Conservation (phyloP, 2,797 vertebrate genomes). For the Helicolenus hilgendorfi region DNA sequence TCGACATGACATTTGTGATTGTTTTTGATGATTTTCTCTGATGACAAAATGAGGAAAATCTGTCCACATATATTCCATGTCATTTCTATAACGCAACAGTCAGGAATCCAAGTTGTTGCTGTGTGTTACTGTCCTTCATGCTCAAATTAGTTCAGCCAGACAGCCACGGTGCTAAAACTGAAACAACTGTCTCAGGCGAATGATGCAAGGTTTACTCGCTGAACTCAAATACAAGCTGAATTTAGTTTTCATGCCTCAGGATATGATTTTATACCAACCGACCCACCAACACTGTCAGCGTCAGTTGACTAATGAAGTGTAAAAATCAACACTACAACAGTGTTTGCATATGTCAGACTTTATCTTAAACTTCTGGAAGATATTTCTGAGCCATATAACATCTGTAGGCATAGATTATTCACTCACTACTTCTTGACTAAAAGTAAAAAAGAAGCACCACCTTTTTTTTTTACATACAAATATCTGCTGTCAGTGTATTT, state of each 20-base stretch:
- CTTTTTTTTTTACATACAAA: background rate
- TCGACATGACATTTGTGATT: background rate
- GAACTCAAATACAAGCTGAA: constrained; percentile 10
- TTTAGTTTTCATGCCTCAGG: constrained; percentile 14
- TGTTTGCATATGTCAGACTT: background rate
- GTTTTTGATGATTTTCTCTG: background rate
- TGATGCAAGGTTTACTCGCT: constrained; percentile 29
- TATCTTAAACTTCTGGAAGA: background rate
- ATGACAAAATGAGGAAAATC: background rate
- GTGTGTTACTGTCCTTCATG: background rate
- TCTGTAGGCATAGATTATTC: background rate
- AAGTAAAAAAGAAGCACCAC: background rate
- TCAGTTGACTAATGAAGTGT: background rate
- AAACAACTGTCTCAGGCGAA: background rate
- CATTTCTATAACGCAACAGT: background rate
- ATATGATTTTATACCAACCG: background rate
- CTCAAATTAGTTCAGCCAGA: background rate
- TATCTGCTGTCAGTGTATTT: background rate
- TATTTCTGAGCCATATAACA: background rate
- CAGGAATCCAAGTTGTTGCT: background rate
- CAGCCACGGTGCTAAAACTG: background rate
- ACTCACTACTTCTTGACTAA: background rate
- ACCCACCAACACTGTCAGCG: background rate
- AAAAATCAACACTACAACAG: background rate
- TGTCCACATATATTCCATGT: background rate